Conservation (phyloP, 2,797 vertebrate genomes). For the Malacoraja senta region DNA sequence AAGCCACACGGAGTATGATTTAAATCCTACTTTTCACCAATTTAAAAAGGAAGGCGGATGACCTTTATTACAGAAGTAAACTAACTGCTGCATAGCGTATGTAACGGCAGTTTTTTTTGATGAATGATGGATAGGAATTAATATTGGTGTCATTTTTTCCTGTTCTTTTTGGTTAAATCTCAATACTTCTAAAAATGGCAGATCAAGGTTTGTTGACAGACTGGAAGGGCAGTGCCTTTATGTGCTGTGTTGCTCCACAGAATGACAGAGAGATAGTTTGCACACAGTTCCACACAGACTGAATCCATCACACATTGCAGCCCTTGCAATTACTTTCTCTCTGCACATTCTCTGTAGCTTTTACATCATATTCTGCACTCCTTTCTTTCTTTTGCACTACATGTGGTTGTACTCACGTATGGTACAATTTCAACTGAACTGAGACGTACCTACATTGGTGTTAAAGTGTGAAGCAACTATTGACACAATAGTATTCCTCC, state of each 20-base stretch:
- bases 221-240: neutral
- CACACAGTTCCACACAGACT: neutral
- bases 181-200: neutral
- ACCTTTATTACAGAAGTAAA: neutral
- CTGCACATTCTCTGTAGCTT: no score
- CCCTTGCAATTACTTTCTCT: no score
- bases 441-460: neutral
- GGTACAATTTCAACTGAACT: neutral
- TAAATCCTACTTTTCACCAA: neutral
- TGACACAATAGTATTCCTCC: neutral
- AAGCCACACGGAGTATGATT: neutral
- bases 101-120: neutral
- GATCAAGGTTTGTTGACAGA: neutral
- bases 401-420: no score
- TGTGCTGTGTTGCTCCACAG: neutral
- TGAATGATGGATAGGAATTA: neutral
- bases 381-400: no score
- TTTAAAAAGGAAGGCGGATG: neutral
- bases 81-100: neutral
- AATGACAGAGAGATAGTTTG: neutral
- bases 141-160: neutral
- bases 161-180: neutral
- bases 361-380: no score
- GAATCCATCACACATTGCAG: neutral
- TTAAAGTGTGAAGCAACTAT: neutral